These are phyloP conservation scores for Festucalex cinctus DNA, from an alignment of 2,113 vertebrate genomes.

Conservation along the genomic window DNA sequence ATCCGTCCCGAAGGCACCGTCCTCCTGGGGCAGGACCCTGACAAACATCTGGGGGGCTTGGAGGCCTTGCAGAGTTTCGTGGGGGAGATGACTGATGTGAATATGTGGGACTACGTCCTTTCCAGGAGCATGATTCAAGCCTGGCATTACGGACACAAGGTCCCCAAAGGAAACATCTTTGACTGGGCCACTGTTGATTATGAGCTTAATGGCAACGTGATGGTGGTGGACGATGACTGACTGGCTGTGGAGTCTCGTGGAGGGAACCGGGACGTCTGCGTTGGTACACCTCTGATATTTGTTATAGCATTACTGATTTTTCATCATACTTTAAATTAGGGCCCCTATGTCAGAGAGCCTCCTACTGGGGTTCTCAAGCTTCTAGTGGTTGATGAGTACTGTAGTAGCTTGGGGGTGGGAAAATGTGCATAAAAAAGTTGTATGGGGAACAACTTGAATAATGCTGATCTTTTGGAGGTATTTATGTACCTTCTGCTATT, in stretches of 20 bases:
- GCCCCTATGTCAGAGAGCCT: neutral
- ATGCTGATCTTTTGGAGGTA: too few relatives aligned
- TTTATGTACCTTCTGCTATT: too few relatives aligned
- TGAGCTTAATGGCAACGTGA: constrained; percentile 72
- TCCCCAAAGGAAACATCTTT: constrained; percentile 73
- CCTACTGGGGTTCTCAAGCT: too few relatives aligned
- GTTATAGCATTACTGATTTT: constrained; percentile 13
- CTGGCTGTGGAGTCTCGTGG: constrained; percentile 5
- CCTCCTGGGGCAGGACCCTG: constrained; percentile 75
- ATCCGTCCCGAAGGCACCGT: constrained; percentile 65
- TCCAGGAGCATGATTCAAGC: constrained; percentile 66
- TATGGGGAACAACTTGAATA: neutral
- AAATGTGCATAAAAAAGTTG: too few relatives aligned
- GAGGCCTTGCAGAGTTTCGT: constrained; percentile 73
- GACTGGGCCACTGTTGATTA: constrained; percentile 77
- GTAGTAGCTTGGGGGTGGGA: too few relatives aligned
- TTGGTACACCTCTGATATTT: constrained; percentile 25
- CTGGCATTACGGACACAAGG: constrained; percentile 62
- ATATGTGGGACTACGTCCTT: constrained; percentile 80
- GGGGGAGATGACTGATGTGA: constrained; percentile 75
- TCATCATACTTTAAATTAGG: neutral
- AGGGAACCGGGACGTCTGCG: constrained; percentile 5
- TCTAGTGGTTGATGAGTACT: too few relatives aligned
- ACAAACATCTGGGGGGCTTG: constrained; percentile 64
- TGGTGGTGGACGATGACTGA: constrained; percentile 75